These are phyloP conservation scores for Drosophila trapezifrons DNA, from an alignment of 1,140 invertebrate species.

Conservation along the genomic window DNA sequence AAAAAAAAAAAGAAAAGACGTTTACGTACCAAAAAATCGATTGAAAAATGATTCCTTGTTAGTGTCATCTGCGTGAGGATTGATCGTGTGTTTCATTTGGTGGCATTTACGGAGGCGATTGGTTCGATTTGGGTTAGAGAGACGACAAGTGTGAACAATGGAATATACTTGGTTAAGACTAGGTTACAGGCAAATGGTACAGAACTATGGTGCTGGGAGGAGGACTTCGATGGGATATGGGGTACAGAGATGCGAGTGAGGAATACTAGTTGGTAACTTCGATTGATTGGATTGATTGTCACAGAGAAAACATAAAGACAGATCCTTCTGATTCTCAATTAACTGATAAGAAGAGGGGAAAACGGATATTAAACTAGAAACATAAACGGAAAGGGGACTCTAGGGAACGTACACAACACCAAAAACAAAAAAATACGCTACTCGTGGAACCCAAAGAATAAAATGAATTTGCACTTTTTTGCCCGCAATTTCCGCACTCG, in stretches of 20 bases:
- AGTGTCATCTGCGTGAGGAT: slow-evolving; percentile 74
- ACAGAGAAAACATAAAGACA: slow-evolving; percentile 22
- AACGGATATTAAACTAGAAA: slow-evolving; percentile 6
- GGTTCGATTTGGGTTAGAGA: slow-evolving; percentile 36
- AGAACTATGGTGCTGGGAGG: slow-evolving; percentile 6
- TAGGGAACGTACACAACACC: slow-evolving; percentile 55
- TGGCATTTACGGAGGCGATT: slow-evolving; percentile 42
- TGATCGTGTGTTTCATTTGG: slow-evolving; percentile 48
- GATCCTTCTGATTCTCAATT: not conserved
- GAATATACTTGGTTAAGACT: slow-evolving; percentile 30
- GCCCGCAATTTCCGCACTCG: slow-evolving; percentile 68
- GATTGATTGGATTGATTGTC: not conserved
- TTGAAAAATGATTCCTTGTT: slow-evolving; percentile 79
- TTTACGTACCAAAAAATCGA: slow-evolving; percentile 80
- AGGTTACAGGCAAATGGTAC: slow-evolving; percentile 20
- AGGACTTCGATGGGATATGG: slow-evolving; percentile 1
- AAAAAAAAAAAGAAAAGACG: slow-evolving; percentile 23
- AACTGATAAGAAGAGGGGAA: slow-evolving; percentile 7
- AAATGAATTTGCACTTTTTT: slow-evolving; percentile 78
- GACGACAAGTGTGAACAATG: slow-evolving; percentile 49
- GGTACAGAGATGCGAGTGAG: slow-evolving; percentile 35
- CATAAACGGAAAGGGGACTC: slow-evolving; percentile 8
- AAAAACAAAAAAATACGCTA: slow-evolving; percentile 55
- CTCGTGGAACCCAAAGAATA: slow-evolving; percentile 13
- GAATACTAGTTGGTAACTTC: slow-evolving; percentile 7